These are phyloP conservation scores for Brachymystax lenok DNA, from an alignment of 2,797 vertebrate species.

Conservation along the genomic window DNA sequence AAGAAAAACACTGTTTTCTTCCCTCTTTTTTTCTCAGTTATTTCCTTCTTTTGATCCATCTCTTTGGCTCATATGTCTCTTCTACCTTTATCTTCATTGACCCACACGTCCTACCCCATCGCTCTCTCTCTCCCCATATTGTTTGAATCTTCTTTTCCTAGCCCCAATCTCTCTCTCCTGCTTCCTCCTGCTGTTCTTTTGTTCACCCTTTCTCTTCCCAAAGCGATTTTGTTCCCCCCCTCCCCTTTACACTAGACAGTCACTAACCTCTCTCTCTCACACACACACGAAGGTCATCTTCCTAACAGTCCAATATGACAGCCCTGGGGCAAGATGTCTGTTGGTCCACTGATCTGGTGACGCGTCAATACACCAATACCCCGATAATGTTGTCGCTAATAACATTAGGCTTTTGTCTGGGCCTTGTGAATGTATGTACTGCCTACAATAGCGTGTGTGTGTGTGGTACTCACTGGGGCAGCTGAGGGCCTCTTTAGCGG, in stretches of 20 bases:
- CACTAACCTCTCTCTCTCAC: not conserved
- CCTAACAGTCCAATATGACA: not conserved
- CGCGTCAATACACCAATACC: conserved; percentile 14
- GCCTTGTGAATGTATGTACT: not conserved
- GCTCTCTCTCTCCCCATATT: not conserved
- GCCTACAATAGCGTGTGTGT: conserved; percentile 3
- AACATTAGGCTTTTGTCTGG: not conserved
- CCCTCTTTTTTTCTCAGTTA: not conserved
- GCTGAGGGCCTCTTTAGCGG: conserved; percentile 91
- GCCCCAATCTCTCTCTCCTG: not conserved
- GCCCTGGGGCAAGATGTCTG: conserved; percentile 5
- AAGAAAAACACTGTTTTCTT: conserved; percentile 8
- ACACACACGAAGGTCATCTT: not conserved
- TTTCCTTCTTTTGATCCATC: not conserved
- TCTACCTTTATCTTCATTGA: not conserved
- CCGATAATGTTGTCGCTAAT: conserved; percentile 1
- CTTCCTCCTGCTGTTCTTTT: not conserved
- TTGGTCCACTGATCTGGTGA: conserved; percentile 7
- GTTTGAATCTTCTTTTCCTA: not conserved
- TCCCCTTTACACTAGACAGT: not conserved
- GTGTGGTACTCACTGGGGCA: conserved; percentile 86
- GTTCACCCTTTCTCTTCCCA: not conserved
- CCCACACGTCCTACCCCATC: not conserved
- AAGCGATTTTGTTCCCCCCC: not conserved
- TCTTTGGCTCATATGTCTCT: not conserved